phyloP scores from a whole-genome alignment of 1,140 invertebrate species.

The Polypedilum vanderplanki region DNA sequence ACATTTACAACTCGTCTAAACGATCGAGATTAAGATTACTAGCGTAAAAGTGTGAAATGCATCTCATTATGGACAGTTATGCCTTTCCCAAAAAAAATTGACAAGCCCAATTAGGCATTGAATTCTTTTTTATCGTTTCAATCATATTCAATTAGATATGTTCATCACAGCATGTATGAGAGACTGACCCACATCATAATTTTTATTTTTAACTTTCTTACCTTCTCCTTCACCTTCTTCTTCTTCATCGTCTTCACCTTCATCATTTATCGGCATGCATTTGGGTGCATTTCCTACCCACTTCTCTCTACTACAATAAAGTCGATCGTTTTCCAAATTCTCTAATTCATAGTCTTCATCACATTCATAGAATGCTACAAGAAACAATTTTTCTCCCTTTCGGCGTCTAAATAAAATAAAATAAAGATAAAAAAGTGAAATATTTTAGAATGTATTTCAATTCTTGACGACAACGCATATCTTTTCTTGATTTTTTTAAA shows the following conservation, averaged over 20 bases:
- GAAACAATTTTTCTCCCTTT: conserved; percentile 45
- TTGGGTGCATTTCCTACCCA: conserved; percentile 51
- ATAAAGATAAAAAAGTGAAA: neutral
- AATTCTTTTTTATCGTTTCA: neutral
- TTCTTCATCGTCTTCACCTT: conserved; percentile 38
- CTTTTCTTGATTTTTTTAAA: no score
- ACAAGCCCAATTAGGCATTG: neutral
- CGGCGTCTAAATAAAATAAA: conserved; percentile 34
- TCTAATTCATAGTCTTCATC: conserved; percentile 48
- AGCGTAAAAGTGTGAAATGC: neutral
- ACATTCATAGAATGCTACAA: conserved; percentile 52
- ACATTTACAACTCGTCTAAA: neutral
- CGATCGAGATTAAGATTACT: neutral
- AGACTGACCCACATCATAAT: neutral
- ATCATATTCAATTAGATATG: conserved; percentile 14
- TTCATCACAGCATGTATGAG: neutral
- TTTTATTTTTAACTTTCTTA: neutral
- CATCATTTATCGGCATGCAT: conserved; percentile 42
- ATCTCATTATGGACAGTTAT: neutral
- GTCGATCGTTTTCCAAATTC: conserved; percentile 44
- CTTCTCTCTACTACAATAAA: conserved; percentile 49
- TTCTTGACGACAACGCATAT: no score
- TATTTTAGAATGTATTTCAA: no score
- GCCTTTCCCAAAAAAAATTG: neutral
- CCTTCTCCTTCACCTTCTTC: conserved; percentile 31